Base-by-base conservation (phyloP, 1,140 invertebrate genomes). In the Chlorops oryzae region DNA sequence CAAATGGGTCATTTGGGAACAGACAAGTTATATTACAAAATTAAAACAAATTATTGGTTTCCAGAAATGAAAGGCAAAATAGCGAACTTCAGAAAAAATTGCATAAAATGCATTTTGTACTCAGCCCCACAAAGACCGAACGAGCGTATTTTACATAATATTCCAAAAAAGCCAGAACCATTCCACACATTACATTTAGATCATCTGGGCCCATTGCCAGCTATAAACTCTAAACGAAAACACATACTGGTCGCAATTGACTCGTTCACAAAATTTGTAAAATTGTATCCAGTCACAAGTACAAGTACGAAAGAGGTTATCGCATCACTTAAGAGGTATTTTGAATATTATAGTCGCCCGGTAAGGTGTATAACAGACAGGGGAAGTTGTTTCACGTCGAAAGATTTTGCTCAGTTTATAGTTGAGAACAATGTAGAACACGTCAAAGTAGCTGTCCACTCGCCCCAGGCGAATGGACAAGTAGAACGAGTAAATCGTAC, bases 221-320 rank as follows among this genome's bases (percentile, higher is more conserved):
- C n/a, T n/a, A n/a, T n/a, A n/a, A n/a, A n/a, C n/a, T n/a, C n/a
- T n/a, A n/a, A n/a, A n/a, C n/a, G n/a, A n/a, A 62, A 60, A 43
- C 74, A 77, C 50, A 65, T 64, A 1, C 73, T 76, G 49, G 72
- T 71, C 1, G 44, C 76, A 0, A 74, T 72, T 44, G 54, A 72
- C 50, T 56, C 64, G 37, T 67, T 52, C 34, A 52, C 50, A 13
- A 55, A 49, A 45, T 53, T 53, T 49, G 24, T 22, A 2, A 53
- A 39, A 17, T 35, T 53, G 12, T 53, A 44, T 39, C 24, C 51
- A n/a, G 46, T 48, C 9, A 37, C 18, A 2, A 43, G 46, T 10
- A 57, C 58, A 5, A 44, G 37, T 17, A 35, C 50, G 20, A 58
- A 59, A 39, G 58, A 62, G 5, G 46, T 60, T 21, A 57, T 66